A percentile compares a stretch with the other conserved stretches of the same genome.
Conservation (phyloP, 2,888 invertebrate genomes). For the Melieria omissa region DNA sequence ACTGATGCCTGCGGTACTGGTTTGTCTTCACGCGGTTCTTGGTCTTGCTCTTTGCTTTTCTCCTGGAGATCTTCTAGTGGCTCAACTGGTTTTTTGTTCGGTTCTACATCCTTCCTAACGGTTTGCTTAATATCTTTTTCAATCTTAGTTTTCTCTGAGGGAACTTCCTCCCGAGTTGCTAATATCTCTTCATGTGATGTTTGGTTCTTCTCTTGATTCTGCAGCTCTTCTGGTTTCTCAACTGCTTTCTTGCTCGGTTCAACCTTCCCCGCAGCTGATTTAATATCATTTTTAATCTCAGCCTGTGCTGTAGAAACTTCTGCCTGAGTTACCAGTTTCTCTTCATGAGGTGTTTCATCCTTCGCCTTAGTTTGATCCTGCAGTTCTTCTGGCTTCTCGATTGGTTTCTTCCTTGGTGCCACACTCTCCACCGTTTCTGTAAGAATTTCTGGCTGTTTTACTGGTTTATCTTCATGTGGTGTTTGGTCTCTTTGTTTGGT, state of each 20-base stretch:
- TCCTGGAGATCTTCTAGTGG: too few relatives aligned
- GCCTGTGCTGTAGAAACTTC: too few relatives aligned
- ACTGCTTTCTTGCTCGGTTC: too few relatives aligned
- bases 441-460: conserved; percentile 32
- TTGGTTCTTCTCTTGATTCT: too few relatives aligned
- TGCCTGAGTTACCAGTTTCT: too few relatives aligned
- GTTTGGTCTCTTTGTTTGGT: conserved; percentile 24
- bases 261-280: conserved; percentile 10
- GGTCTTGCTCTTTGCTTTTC: too few relatives aligned
- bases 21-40: too few relatives aligned
- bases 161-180: conserved; percentile 42
- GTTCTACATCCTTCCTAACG: conserved; percentile 1
- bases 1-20: too few relatives aligned
- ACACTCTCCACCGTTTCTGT: conserved; percentile 41
- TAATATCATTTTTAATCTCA: background rate
- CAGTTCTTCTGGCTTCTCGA: conserved; percentile 27
- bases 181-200: conserved; percentile 44
- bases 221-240: too few relatives aligned
- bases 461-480: conserved; percentile 18
- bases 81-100: conserved; percentile 1
- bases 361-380: conserved; percentile 7
- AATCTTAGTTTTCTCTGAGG: conserved; percentile 1
- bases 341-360: background rate
- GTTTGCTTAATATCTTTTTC: conserved; percentile 27
- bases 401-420: conserved; percentile 1